Conservation (phyloP, 2,888 invertebrate genomes). For the Caenorhabditis panamensis region DNA sequence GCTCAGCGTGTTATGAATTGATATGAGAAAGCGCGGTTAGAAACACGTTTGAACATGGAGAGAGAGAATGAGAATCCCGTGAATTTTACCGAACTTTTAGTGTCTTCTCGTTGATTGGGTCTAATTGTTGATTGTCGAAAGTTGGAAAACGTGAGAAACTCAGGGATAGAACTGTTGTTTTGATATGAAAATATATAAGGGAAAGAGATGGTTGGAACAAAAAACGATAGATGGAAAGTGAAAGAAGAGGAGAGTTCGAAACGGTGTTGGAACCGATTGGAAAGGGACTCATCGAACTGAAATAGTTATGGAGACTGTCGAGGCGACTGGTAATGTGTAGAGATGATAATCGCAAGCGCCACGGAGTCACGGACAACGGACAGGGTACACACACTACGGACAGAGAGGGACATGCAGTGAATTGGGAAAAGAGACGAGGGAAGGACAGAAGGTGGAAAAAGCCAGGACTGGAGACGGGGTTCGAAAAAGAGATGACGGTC, state of each 20-base stretch:
- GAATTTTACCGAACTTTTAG: constrained; percentile 50
- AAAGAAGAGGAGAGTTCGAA: constrained; percentile 9
- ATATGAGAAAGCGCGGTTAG: constrained; percentile 42
- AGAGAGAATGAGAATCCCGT: constrained; percentile 27
- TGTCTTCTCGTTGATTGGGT: neutral
- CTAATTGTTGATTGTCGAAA: neutral
- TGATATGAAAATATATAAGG: constrained; percentile 6
- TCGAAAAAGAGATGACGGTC: constrained; percentile 21
- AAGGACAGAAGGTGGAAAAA: neutral
- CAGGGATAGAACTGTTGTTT: constrained; percentile 36
- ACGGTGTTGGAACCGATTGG: constrained; percentile 14
- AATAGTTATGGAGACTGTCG: neutral
- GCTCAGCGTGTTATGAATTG: constrained; percentile 12
- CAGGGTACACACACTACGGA: constrained; percentile 45
- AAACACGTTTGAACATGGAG: constrained; percentile 23
- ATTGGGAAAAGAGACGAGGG: constrained; percentile 10
- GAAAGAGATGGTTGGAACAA: constrained; percentile 13
- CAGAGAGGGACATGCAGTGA: constrained; percentile 24
- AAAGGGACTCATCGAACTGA: constrained; percentile 19
- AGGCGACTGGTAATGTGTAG: neutral
- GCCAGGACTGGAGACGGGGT: constrained; percentile 22
- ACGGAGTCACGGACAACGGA: constrained; percentile 40
- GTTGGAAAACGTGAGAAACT: constrained; percentile 24
- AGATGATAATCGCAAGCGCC: constrained; percentile 50
- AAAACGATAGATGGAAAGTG: constrained; percentile 21